Evolutionary conservation across 1,140 invertebrate species (phyloP), one percentile per base, ranked within the genome.

Genomic region (Macrosteles quadrilineatus): DNA sequence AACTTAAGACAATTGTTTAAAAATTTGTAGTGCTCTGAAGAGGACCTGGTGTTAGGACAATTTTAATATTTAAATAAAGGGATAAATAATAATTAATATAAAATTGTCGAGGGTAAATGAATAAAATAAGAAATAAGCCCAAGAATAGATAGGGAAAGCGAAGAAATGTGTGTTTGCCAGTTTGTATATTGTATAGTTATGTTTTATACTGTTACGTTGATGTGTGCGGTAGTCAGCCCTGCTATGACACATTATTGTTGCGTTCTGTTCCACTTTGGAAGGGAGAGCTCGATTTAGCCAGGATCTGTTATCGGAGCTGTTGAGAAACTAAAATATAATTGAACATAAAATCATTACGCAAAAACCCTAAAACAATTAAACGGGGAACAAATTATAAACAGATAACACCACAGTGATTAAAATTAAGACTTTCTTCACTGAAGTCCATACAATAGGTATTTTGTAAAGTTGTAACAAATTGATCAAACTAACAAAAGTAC

Each of bases 61-160:
- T 66, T 66, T 66, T 45, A 66, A 40, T 66, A 66, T 43, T 66
- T 45, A 40, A 66, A 66, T n/a, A 9, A 66, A 45, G 27, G 14
- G 14, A 23, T 27, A 45, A 66, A 66, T 43, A 66, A 66, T 66
- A 66, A 66, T 66, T 45, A 45, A 14, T 66, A 66, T 66, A 36
- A 66, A 66, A 66, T 66, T 66, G 63, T 66, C 63, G 32, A 66
- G 23, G 40, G 40, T 43, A 43, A 32, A 63, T 31, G 59, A 66
- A 66, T 43, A 43, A 66, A 66, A 45, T 23, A 59, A 59, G 21
- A 50, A 50, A 11, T 23, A 36, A 59, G 55, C 55, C 55, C 21
- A 29, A 59, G 55, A 59, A 59, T 27, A 50, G 47, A 50, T 50
- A 59, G 55, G 55, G 55, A 59, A 59, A 25, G 55, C 55, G 25